Percentiles rank a stretch among this genome's conserved stretches.
Evolutionary conservation across 2,113 vertebrate species (phyloP).

Genomic region (Rutilus rutilus): DNA sequence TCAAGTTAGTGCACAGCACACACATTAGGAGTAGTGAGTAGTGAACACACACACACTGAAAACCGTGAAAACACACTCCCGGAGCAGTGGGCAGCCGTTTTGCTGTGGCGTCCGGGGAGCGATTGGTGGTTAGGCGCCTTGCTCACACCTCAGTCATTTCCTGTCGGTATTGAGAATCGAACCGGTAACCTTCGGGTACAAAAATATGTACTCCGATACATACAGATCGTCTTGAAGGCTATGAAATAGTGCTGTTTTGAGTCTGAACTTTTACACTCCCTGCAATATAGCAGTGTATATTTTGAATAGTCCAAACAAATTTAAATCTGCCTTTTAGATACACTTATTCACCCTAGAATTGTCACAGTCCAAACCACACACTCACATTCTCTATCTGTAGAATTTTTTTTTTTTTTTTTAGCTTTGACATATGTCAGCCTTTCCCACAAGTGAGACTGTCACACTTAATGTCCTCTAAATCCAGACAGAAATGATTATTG

Average conservation of each 20-base stretch:
- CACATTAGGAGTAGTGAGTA: too few species aligned
- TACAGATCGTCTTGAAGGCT: background rate
- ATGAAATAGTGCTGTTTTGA: background rate
- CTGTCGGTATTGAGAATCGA: too few species aligned
- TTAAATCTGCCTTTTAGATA: background rate
- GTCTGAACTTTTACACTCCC: background rate
- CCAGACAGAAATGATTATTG: background rate
- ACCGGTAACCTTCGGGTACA: background rate
- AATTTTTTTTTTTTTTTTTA: too few species aligned
- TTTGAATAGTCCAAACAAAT: background rate
- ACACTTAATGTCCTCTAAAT: conserved; percentile 3
- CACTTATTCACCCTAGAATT: background rate
- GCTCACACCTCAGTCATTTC: too few species aligned
- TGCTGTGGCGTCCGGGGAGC: too few species aligned
- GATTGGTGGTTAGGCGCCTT: too few species aligned
- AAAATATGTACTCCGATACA: background rate
- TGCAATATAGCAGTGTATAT: too few species aligned
- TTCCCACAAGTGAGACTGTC: background rate
- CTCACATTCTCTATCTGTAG: background rate
- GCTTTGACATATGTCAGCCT: background rate
- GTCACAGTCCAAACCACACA: background rate
- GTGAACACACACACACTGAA: too few species aligned
- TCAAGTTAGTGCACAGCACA: too few species aligned
- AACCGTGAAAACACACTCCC: too few species aligned
- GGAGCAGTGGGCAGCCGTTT: too few species aligned